A percentile compares a stretch with the other conserved stretches of the same genome.
These are phyloP conservation scores for Pachycephala philippinensis DNA, from an alignment of 2,113 vertebrate genomes.

Conservation along the genomic window DNA sequence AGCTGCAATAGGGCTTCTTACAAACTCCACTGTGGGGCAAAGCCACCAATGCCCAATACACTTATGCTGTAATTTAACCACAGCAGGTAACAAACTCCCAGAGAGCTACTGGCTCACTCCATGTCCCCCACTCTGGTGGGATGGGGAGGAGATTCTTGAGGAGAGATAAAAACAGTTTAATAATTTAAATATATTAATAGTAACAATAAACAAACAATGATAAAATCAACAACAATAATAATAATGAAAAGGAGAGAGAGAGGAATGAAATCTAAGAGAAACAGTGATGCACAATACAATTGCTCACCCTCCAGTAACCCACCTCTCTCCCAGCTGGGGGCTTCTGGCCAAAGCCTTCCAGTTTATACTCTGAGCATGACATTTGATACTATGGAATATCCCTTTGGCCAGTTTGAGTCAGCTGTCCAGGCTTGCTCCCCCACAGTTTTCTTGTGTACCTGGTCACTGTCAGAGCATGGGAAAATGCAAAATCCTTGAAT, in stretches of 20 bases:
- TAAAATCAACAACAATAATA: not conserved
- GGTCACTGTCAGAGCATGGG: not conserved
- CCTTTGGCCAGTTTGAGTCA: not conserved
- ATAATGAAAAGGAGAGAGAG: not conserved
- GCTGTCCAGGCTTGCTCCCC: not conserved
- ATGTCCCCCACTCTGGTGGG: not conserved
- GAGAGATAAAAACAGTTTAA: not conserved
- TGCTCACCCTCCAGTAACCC: not conserved
- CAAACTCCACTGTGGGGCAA: not conserved
- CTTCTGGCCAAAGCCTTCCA: not conserved
- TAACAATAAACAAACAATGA: not conserved
- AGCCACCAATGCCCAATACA: not conserved
- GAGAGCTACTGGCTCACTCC: rapidly evolving
- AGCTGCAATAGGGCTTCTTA: not conserved
- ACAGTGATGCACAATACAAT: not conserved
- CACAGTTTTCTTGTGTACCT: not conserved
- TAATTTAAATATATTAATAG: not conserved
- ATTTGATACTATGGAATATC: not conserved
- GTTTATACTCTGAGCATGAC: not conserved
- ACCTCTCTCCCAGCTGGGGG: not conserved
- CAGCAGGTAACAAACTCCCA: not conserved
- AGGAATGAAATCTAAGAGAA: not conserved
- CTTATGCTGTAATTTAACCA: not conserved
- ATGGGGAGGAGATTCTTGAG: not conserved
- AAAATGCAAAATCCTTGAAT: not conserved